Percentiles rank a stretch among this genome's conserved stretches.
These are phyloP conservation scores for Brevimyrus niger DNA, from an alignment of 2,113 vertebrate species.

Conservation along the genomic window DNA sequence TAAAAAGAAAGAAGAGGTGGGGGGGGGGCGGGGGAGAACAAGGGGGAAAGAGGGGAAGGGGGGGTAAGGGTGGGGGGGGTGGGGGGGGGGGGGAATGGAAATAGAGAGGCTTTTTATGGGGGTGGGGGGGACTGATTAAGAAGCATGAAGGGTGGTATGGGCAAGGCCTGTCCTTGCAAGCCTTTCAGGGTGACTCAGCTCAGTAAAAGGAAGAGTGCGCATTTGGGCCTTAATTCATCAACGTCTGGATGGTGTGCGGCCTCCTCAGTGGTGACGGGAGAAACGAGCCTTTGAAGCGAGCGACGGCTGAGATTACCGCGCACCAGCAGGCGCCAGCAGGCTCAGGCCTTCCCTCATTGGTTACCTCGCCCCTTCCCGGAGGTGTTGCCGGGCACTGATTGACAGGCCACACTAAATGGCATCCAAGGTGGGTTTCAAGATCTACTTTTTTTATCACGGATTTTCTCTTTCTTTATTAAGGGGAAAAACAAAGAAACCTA, in stretches of 20 bases:
- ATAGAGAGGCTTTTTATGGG: neutral
- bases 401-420: neutral
- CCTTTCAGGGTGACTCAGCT: neutral
- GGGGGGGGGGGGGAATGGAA: neutral
- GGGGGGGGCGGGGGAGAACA: too few species aligned
- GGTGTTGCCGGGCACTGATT: neutral
- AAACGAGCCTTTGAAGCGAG: neutral
- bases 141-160: neutral
- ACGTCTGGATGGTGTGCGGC: neutral
- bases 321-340: neutral
- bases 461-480: neutral
- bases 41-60: neutral
- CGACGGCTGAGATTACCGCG: neutral
- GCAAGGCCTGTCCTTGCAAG: neutral
- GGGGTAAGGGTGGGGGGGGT: neutral
- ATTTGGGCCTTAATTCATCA: neutral
- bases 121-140: neutral
- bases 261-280: neutral
- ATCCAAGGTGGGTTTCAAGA: neutral
- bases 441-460: neutral
- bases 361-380: neutral
- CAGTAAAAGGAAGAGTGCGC: neutral
- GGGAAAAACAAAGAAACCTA: neutral
- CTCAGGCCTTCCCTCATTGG: neutral
- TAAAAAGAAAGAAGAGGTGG: too few species aligned